Conservation (phyloP, 1,140 invertebrate species). For the Cydia pomonella region DNA sequence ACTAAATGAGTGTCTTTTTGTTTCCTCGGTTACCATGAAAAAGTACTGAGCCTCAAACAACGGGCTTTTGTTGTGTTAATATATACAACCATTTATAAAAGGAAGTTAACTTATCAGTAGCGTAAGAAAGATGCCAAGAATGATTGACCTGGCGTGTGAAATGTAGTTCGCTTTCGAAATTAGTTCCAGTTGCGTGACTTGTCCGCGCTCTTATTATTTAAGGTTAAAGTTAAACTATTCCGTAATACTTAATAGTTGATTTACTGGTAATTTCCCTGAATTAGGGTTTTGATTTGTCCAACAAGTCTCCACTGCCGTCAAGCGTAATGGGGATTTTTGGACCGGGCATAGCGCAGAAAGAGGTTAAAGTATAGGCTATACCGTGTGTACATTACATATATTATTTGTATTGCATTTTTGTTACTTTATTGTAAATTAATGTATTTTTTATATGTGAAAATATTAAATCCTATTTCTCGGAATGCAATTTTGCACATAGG, state of each 20-base stretch:
- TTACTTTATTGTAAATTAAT: too few species aligned
- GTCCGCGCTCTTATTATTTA: slow-evolving; percentile 1
- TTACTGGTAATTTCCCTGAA: background rate
- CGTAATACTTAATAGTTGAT: slow-evolving; percentile 12
- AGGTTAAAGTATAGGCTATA: background rate
- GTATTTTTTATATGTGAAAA: background rate
- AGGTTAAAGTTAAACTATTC: slow-evolving; percentile 5
- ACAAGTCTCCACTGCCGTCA: background rate
- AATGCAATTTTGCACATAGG: background rate
- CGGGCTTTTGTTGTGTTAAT: slow-evolving; percentile 18
- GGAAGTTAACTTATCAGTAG: slow-evolving; percentile 28
- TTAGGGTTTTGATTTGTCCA: background rate
- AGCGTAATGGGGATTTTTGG: background rate
- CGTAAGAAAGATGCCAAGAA: slow-evolving; percentile 12
- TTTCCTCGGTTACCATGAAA: slow-evolving; percentile 19
- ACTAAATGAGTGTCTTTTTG: slow-evolving; percentile 31
- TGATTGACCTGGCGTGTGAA: slow-evolving; percentile 17
- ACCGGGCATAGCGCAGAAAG: background rate
- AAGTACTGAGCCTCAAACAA: slow-evolving; percentile 14
- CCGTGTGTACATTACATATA: background rate
- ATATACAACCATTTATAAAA: slow-evolving; percentile 19
- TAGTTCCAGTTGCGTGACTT: slow-evolving; percentile 4
- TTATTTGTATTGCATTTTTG: too few species aligned
- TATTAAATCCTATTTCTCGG: background rate
- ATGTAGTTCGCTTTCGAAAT: slow-evolving; percentile 28